Conservation (phyloP, 1,140 invertebrate species). For the Aphelenchoides fujianensis region DNA sequence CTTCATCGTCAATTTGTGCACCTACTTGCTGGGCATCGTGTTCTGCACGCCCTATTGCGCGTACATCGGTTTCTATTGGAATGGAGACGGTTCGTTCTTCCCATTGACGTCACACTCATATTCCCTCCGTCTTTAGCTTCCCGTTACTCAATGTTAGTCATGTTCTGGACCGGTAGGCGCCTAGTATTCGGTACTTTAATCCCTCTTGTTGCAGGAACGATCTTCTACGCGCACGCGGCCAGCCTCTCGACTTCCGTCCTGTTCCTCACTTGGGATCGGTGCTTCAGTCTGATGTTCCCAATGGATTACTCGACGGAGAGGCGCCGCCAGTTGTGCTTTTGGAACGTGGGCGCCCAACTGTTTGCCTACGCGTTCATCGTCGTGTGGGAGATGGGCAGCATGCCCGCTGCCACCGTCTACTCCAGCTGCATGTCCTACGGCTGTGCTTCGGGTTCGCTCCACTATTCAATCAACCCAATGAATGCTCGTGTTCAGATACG, state of each 20-base stretch:
- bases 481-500: no score
- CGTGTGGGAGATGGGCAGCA: neutral
- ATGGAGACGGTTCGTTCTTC: neutral
- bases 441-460: neutral
- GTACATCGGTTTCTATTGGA: neutral
- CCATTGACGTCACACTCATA: neutral
- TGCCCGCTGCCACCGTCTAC: neutral
- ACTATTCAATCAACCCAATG: no score
- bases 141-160: neutral
- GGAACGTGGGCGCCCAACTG: neutral
- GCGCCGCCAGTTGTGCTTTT: neutral
- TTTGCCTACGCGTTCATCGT: neutral
- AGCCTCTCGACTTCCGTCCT: neutral
- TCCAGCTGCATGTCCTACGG: neutral
- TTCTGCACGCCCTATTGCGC: neutral
- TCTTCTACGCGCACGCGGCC: conserved; percentile 6
- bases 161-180: neutral
- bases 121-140: neutral
- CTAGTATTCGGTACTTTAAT: neutral
- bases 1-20: conserved; percentile 7
- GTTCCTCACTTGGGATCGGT: conserved; percentile 1
- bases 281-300: neutral
- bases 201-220: neutral
- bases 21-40: conserved; percentile 10
- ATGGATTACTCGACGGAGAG: neutral